Conservation (phyloP, 2,888 invertebrate species). For the Malacosoma neustria region DNA sequence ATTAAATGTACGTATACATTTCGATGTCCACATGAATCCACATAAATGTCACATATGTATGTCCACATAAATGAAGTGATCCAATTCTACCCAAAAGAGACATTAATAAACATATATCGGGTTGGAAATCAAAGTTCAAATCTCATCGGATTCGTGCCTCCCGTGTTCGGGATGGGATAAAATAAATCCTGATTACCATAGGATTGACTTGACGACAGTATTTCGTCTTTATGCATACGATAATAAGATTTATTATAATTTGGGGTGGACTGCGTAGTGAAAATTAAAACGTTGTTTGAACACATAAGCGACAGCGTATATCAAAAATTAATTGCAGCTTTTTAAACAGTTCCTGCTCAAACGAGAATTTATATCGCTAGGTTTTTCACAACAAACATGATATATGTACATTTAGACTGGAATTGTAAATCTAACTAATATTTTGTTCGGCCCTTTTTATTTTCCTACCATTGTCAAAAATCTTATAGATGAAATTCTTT, state of each 20-base stretch:
- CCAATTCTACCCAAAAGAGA: background rate
- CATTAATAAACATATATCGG: background rate
- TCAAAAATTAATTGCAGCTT: background rate
- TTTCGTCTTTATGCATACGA: background rate
- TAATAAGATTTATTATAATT: constrained; percentile 1
- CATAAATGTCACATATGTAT: too few species aligned
- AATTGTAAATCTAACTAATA: too few species aligned
- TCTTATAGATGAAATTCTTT: too few species aligned
- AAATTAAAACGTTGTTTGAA: background rate
- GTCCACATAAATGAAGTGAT: background rate
- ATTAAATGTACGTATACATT: too few species aligned
- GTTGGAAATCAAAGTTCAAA: background rate
- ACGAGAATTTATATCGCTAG: too few species aligned
- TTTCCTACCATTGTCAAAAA: too few species aligned
- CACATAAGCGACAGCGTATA: background rate
- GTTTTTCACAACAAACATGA: too few species aligned
- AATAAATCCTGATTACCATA: background rate
- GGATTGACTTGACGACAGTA: background rate
- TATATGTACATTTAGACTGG: too few species aligned
- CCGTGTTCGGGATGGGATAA: background rate
- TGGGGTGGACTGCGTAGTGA: background rate
- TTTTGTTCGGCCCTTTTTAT: too few species aligned
- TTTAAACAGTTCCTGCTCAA: too few species aligned
- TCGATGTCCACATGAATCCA: too few species aligned
- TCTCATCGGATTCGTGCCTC: background rate